Evolutionary conservation across 2,888 invertebrate genomes (phyloP).

Genomic region (Ormyrus rosae): DNA sequence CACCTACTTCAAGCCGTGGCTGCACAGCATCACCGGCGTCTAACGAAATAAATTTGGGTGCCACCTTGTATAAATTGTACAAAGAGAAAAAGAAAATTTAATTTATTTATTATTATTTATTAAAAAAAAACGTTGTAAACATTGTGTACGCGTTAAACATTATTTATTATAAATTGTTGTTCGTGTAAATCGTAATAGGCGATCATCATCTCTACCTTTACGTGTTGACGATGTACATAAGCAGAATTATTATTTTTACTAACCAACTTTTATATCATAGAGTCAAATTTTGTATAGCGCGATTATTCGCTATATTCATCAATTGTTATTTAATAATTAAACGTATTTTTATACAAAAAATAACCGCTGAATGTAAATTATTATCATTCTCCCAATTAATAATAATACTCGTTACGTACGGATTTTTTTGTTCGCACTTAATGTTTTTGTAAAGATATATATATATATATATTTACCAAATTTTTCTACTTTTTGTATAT

Average conservation of each 20-base stretch:
- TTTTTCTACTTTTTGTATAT: too few relatives aligned
- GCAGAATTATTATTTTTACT: conserved; percentile 45
- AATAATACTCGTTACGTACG: not conserved
- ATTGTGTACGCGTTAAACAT: too few relatives aligned
- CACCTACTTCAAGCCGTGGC: conserved; percentile 93
- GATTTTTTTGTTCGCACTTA: not conserved
- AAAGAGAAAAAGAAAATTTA: conserved; percentile 65
- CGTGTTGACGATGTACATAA: conserved; percentile 59
- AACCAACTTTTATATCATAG: conserved; percentile 16
- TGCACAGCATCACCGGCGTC: conserved; percentile 90
- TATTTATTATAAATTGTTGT: not conserved
- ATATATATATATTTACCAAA: too few relatives aligned
- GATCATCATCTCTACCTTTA: too few relatives aligned
- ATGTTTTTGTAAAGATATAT: too few relatives aligned
- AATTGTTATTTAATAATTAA: conserved; percentile 74
- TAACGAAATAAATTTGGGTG: conserved; percentile 57
- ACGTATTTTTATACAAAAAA: conserved; percentile 71
- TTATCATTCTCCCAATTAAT: not conserved
- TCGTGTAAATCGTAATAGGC: not conserved
- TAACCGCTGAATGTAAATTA: not conserved
- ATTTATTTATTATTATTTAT: conserved; percentile 64
- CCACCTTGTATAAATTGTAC: conserved; percentile 73
- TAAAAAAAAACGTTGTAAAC: too few relatives aligned
- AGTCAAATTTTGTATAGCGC: conserved; percentile 45
- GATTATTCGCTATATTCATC: conserved; percentile 65